Conservation (phyloP, 1,140 invertebrate genomes). For the Drosophila teissieri region DNA sequence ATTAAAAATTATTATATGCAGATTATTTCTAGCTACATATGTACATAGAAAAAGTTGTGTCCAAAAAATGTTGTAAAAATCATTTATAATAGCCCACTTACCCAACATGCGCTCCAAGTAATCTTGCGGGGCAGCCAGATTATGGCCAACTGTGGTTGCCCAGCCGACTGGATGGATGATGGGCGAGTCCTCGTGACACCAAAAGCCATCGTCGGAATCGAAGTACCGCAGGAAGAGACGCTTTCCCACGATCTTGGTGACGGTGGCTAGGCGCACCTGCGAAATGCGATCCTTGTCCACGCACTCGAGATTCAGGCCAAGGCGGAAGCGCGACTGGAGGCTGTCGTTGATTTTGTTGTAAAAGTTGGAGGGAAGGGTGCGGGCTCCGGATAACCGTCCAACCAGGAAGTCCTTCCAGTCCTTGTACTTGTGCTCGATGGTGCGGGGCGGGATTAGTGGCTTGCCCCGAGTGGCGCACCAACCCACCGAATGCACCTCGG, state of each 20-base stretch:
- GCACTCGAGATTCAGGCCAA: slow-evolving; percentile 95
- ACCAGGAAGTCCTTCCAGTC: slow-evolving; percentile 98
- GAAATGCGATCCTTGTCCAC: slow-evolving; percentile 98
- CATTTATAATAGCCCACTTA: slow-evolving; percentile 16
- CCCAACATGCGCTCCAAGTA: slow-evolving; percentile 89
- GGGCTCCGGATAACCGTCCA: slow-evolving; percentile 94
- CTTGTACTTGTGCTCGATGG: slow-evolving; percentile 95
- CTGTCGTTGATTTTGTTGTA: slow-evolving; percentile 94
- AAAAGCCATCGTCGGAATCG: slow-evolving; percentile 94
- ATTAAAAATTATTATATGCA: neutral
- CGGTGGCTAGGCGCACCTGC: slow-evolving; percentile 95
- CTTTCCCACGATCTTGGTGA: slow-evolving; percentile 96
- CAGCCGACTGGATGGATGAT: slow-evolving; percentile 98
- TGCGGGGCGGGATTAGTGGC: slow-evolving; percentile 96
- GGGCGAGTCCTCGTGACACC: slow-evolving; percentile 97
- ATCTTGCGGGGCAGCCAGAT: slow-evolving; percentile 91
- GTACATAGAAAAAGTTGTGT: too few relatives aligned
- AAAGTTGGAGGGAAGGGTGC: slow-evolving; percentile 96
- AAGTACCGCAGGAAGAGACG: slow-evolving; percentile 95
- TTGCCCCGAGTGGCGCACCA: slow-evolving; percentile 98
- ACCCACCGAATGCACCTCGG: slow-evolving; percentile 96
- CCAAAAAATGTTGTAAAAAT: too few relatives aligned
- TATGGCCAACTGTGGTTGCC: slow-evolving; percentile 94
- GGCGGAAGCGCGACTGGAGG: slow-evolving; percentile 92
- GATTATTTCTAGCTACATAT: too few relatives aligned